A percentile compares a stretch with the other conserved stretches of the same genome.
Conservation (phyloP, 2,888 invertebrate genomes). For the Drosophila antonietae region DNA sequence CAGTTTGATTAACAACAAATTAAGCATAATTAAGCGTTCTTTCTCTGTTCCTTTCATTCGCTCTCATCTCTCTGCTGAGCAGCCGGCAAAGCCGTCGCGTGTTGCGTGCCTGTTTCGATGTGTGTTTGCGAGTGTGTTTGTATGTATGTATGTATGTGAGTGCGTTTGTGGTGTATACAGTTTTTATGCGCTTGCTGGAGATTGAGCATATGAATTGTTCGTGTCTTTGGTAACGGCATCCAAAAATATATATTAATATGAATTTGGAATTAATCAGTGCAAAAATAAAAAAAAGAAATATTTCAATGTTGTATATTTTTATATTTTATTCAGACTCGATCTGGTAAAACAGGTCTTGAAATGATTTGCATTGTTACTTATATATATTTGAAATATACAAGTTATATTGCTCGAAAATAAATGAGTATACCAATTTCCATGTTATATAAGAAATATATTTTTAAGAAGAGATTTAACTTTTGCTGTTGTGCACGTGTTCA, state of each 20-base stretch:
- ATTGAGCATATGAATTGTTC: conserved; percentile 4
- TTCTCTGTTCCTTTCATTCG: conserved; percentile 29
- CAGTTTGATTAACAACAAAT: conserved; percentile 74
- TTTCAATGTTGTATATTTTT: background rate
- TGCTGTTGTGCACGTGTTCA: background rate
- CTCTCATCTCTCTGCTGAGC: conserved; percentile 31
- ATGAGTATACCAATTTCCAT: background rate
- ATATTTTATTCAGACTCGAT: background rate
- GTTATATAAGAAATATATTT: background rate
- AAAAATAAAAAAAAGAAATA: background rate
- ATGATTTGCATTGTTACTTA: background rate
- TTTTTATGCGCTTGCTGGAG: conserved; percentile 59
- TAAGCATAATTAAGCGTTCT: conserved; percentile 68
- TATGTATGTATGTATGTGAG: conserved; percentile 24
- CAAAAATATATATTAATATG: background rate
- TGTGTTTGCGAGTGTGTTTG: conserved; percentile 17
- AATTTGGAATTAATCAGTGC: background rate
- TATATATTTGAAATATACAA: background rate
- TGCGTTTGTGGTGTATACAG: conserved; percentile 60
- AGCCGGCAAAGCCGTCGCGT: conserved; percentile 75
- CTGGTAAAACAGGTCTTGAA: background rate
- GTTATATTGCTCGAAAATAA: background rate
- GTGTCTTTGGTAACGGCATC: conserved; percentile 25
- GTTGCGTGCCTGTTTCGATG: conserved; percentile 48
- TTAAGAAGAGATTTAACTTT: background rate